Evolutionary conservation across 2,797 vertebrate species (phyloP).

Genomic region (Bryconaethiops microstoma): DNA sequence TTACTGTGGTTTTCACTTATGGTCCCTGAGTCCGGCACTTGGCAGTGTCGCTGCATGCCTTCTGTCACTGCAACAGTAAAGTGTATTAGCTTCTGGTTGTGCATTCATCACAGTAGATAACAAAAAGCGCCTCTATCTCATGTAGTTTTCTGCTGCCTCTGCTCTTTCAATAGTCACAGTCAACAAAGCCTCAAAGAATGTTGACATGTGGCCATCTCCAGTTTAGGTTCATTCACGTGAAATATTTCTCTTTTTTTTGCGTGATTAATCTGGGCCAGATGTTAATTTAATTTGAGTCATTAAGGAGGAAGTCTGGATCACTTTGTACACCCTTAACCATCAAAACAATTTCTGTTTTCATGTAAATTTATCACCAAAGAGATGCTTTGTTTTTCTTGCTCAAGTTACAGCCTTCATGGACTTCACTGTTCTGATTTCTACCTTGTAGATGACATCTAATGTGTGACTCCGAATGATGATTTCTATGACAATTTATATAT

Average conservation of each 20-base stretch:
- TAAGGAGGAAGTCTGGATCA: slow-evolving; percentile 10
- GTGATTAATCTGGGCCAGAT: slow-evolving; percentile 4
- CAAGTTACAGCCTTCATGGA: slow-evolving; percentile 52
- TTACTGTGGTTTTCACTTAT: slow-evolving; percentile 7
- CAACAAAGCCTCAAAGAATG: background rate
- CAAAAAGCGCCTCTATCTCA: background rate
- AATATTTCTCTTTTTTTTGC: background rate
- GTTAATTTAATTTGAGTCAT: background rate
- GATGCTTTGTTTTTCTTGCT: slow-evolving; percentile 55
- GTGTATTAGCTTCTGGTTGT: background rate
- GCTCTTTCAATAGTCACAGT: background rate
- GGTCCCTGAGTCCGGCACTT: background rate
- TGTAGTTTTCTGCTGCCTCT: background rate
- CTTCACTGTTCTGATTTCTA: slow-evolving; percentile 48
- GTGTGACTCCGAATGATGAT: slow-evolving; percentile 52
- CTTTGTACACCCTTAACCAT: slow-evolving; percentile 5
- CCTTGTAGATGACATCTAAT: slow-evolving; percentile 46
- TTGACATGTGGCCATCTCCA: background rate
- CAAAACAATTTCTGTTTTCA: slow-evolving; percentile 52
- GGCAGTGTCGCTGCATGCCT: slow-evolving; percentile 20
- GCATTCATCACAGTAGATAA: background rate
- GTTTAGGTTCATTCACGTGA: background rate
- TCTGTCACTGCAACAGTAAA: background rate
- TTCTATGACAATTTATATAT: slow-evolving; percentile 33
- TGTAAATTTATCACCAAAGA: slow-evolving; percentile 74